Evolutionary conservation across 2,113 vertebrate species (phyloP), one percentile per base, ranked within the genome.

Genomic region (Myocastor coypus): DNA sequence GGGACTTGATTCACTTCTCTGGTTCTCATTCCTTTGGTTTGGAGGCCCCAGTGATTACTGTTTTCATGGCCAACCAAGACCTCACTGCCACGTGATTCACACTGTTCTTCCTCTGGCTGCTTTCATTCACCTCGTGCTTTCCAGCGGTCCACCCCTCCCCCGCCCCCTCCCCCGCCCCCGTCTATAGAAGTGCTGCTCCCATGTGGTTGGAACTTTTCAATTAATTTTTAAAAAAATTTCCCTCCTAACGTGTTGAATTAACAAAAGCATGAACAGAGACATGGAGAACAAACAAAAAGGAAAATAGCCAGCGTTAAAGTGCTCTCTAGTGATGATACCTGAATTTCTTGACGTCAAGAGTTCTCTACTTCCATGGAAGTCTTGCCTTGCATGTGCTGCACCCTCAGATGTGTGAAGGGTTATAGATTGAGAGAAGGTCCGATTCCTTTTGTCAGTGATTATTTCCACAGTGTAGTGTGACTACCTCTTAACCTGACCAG

Each of bases 51-150:
- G 24, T 9, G 32, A 78, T 40, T 63, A 89, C 37, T 88, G 63
- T 61, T 95, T 77, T 92, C 68, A 24, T n/a, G 94, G 24, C 50
- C 87, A 93, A 26, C 61, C 75, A 59, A 73, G 87, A 85, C 37
- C 32, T 69, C 69, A 19, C 3, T 68, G 83, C 83, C 50, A 69
- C 10, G 2, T 5, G 9, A 46, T 59, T 28, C 46, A 3, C 24
- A 0, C 59, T 73, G 28, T 10, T 22, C 13, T 42, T 16, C 28
- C 30, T 46, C 28, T 55, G 71, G 64, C 4, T 0, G n/a, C 7
- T 84, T 50, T 32, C 20, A 7, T 40, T 73, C 83, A n/a, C 52
- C 40, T 20, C 32, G 55, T n/a, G 2, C 50, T 24, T 84, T n/a
- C 55, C 46, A 69, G 37, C 42, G 52, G 50, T 68, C 11, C 19